phyloP scores from a whole-genome alignment of 2,888 invertebrate species.

The Agriopis aurantiaria region DNA sequence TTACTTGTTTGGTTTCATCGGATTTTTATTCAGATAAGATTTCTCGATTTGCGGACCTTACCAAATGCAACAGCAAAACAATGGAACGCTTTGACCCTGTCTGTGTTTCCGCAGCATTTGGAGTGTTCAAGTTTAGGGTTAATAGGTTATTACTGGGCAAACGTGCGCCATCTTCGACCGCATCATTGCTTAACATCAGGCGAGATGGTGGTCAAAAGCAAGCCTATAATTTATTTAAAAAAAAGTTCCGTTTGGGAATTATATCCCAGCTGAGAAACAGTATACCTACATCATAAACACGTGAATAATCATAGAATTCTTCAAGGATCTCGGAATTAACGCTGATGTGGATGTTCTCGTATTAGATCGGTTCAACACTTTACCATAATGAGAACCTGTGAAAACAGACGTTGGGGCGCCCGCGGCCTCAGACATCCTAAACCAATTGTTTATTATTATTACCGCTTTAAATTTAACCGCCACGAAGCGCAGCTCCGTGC shows the following conservation, averaged over 20 bases:
- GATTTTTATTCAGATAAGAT: no score
- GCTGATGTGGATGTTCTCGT: not conserved
- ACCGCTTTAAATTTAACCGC: constrained; percentile 16
- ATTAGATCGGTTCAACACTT: constrained; percentile 1
- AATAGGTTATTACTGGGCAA: no score
- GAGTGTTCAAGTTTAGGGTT: no score
- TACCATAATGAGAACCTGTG: constrained; percentile 6
- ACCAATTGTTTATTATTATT: constrained; percentile 30
- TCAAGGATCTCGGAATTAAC: constrained; percentile 8
- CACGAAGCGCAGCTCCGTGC: not conserved
- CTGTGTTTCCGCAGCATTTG: no score
- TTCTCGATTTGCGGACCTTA: no score
- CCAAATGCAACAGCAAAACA: no score
- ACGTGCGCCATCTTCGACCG: no score
- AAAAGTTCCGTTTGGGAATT: not conserved
- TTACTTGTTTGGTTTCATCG: not conserved
- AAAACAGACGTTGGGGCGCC: constrained; percentile 27
- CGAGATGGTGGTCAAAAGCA: no score
- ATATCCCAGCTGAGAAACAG: constrained; percentile 2
- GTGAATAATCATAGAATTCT: not conserved
- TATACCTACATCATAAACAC: not conserved
- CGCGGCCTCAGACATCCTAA: constrained; percentile 20
- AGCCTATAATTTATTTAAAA: no score
- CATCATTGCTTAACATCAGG: no score
- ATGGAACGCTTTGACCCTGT: no score